Base-by-base conservation (phyloP, 1,140 invertebrate genomes). In the Drosophila trapezifrons region DNA sequence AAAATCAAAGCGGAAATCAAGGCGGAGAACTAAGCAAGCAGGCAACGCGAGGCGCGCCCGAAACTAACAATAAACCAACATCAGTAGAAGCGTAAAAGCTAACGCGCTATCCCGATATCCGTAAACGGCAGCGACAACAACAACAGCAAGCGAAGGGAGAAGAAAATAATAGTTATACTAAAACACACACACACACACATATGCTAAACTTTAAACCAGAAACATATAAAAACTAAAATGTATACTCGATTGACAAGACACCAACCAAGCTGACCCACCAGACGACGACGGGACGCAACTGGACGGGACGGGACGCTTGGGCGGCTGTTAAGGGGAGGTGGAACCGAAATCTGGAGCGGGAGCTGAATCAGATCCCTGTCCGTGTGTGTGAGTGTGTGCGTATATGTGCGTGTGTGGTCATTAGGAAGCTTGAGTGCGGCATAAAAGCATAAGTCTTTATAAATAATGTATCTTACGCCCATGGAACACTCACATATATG, bases 211-310 rank as follows among this genome's bases (percentile, higher is more conserved):
- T 80, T 78, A 84, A 80, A 89, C 58, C 59, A 72, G 66, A 82
- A 82, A 78, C 57, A 72, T 65, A 73, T 63, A 71, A 71, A 70
- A 78, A 89, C 64, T 89, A 77, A 87, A 89, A 51, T 83, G 80
- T 90, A 87, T 87, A 87, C 83, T 87, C 83, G 84, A 83, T 86
- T 83, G 84, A 83, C 84, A 85, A 87, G 76, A 83, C 84, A 83
- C 83, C 83, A 79, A 78, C 54, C 76, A 85, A 75, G 74, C 75
- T 40, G 55, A 47, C 54, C 72, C 64, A 43, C 25, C 25, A 12
- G 47, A 32, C 47, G 27, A 22, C n/a, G n/a, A n/a, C n/a, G n/a
- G n/a, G n/a, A n/a, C n/a, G n/a, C n/a, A n/a, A n/a, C n/a, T n/a
- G 25, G 6, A 42, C 8, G 17, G 40, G 40, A 35, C 47, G 45